Conservation (phyloP, 2,888 invertebrate genomes). For the Plusia festucae region DNA sequence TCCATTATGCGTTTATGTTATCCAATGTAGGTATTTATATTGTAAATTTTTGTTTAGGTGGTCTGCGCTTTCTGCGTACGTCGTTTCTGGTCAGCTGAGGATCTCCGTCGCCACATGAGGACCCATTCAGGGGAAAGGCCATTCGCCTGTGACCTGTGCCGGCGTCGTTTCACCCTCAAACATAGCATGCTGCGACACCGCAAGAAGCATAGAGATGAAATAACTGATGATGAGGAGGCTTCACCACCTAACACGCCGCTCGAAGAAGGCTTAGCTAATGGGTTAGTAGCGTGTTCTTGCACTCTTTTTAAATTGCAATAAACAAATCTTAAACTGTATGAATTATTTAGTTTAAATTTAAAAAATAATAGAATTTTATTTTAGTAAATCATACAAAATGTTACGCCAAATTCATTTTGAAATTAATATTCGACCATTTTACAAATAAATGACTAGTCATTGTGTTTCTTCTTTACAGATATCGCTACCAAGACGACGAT, state of each 20-base stretch:
- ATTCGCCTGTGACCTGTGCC: conserved; percentile 97
- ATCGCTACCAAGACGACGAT: conserved; percentile 83
- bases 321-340: too few relatives aligned
- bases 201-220: conserved; percentile 93
- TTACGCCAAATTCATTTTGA: too few relatives aligned
- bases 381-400: too few relatives aligned
- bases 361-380: too few relatives aligned
- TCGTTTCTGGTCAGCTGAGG: conserved; percentile 98
- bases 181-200: conserved; percentile 98
- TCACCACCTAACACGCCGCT: conserved; percentile 82
- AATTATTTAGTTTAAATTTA: too few relatives aligned
- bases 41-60: conserved; percentile 86
- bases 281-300: conserved; percentile 66
- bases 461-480: conserved; percentile 64
- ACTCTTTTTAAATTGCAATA: too few relatives aligned
- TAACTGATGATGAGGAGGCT: conserved; percentile 89
- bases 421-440: background rate
- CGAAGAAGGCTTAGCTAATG: conserved; percentile 79
- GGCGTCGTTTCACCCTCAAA: conserved; percentile 96
- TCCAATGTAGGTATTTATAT: background rate
- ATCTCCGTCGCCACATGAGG: conserved; percentile 97
- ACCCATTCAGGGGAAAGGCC: conserved; percentile 98
- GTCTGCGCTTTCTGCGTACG: conserved; percentile 98
- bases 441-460: conserved; percentile 9
- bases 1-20: too few relatives aligned